Conservation (phyloP, 2,888 invertebrate genomes). For the Brachypalpus laphriformis region DNA sequence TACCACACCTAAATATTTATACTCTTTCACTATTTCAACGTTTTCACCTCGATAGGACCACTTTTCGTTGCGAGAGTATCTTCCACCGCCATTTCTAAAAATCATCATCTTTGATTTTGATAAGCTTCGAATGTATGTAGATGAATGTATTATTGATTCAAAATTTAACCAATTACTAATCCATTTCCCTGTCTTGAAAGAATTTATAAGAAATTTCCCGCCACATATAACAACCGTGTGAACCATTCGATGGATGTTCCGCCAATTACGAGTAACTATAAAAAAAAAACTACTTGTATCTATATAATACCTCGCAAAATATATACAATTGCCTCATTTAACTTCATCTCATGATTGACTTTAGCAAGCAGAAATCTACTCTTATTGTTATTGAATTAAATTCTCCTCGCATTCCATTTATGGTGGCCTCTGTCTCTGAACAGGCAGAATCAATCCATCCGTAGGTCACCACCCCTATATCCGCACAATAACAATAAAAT, state of each 20-base stretch:
- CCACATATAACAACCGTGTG: background rate
- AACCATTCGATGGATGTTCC: slow-evolving; percentile 7
- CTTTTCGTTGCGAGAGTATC: too few species aligned
- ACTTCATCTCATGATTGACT: slow-evolving; percentile 6
- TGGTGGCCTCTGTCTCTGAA: slow-evolving; percentile 8
- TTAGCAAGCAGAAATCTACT: slow-evolving; percentile 3
- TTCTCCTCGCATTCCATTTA: slow-evolving; percentile 35
- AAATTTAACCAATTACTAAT: too few species aligned
- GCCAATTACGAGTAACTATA: background rate
- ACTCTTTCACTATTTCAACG: too few species aligned
- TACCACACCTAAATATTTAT: too few species aligned
- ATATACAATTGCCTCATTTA: slow-evolving; percentile 13
- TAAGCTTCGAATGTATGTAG: too few species aligned
- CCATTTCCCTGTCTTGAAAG: too few species aligned
- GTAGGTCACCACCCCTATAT: slow-evolving; percentile 40
- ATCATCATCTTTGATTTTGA: too few species aligned
- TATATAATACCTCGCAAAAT: background rate
- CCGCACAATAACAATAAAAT: slow-evolving; percentile 32
- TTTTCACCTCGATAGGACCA: too few species aligned
- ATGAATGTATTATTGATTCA: too few species aligned
- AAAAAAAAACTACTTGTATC: background rate
- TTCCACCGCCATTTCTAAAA: too few species aligned
- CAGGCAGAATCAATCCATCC: slow-evolving; percentile 22
- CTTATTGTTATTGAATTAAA: slow-evolving; percentile 33
- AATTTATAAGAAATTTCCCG: too few species aligned